Conservation (phyloP, 2,888 invertebrate genomes). For the Eurois occulta region DNA sequence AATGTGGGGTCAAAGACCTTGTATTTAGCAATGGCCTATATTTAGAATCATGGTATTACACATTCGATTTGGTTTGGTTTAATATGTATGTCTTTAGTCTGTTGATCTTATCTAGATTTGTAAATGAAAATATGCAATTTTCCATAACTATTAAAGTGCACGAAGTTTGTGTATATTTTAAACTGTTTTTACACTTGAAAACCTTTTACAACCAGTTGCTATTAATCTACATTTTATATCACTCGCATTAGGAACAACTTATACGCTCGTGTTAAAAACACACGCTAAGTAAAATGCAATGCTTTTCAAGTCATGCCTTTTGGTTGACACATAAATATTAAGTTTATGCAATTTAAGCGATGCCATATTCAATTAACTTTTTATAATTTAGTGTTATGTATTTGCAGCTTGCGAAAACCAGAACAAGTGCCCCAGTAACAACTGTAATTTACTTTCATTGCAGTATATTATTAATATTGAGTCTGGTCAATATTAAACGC, state of each 20-base stretch:
- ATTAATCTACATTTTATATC: constrained; percentile 29
- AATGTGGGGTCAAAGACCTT: constrained; percentile 15
- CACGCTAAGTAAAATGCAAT: not conserved
- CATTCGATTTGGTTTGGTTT: not conserved
- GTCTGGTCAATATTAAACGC: not conserved
- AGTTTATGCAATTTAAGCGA: constrained; percentile 2
- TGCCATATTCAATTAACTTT: not conserved
- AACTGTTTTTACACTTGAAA: not conserved
- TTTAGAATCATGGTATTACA: not conserved
- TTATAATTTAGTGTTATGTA: not conserved
- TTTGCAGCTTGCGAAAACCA: constrained; percentile 2
- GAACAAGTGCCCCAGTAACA: not conserved
- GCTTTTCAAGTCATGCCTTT: constrained; percentile 5
- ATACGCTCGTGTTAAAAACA: constrained; percentile 10
- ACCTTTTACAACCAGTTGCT: not conserved
- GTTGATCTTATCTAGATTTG: not conserved
- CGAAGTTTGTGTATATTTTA: no score
- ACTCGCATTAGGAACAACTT: not conserved
- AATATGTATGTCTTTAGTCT: not conserved
- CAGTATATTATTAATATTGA: constrained; percentile 10
- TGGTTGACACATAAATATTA: not conserved
- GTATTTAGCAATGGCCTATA: constrained; percentile 13
- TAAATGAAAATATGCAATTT: not conserved
- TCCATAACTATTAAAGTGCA: not conserved
- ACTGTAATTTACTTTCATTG: constrained; percentile 26